phyloP scores from a whole-genome alignment of 1,140 invertebrate genomes.

The Atta cephalotes region DNA sequence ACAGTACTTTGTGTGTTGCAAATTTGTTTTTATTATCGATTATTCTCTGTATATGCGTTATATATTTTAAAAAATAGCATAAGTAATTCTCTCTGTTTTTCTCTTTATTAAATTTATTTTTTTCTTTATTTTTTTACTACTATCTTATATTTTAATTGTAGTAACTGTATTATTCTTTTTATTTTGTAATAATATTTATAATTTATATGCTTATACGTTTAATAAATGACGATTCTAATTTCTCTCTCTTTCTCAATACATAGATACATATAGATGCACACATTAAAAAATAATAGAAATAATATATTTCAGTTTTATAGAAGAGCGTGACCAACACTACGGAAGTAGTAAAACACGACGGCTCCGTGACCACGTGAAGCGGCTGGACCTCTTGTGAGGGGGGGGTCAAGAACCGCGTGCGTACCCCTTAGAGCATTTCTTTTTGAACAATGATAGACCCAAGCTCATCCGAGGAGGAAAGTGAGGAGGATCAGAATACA shows the following conservation, averaged over 20 bases:
- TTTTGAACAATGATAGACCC: slow-evolving; percentile 92
- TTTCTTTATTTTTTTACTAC: too few relatives aligned
- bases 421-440: slow-evolving; percentile 48
- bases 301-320: slow-evolving; percentile 22
- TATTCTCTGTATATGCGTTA: neutral
- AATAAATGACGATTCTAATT: too few relatives aligned
- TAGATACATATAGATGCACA: neutral
- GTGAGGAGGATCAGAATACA: slow-evolving; percentile 92
- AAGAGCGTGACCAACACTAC: slow-evolving; percentile 17
- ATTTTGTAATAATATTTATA: too few relatives aligned
- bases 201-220: too few relatives aligned
- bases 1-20: neutral
- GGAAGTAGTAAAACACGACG: slow-evolving; percentile 46
- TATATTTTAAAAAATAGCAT: neutral
- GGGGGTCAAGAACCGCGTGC: slow-evolving; percentile 68
- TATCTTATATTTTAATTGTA: too few relatives aligned
- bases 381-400: slow-evolving; percentile 58
- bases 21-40: slow-evolving; percentile 6
- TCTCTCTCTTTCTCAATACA: neutral
- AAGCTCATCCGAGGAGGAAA: slow-evolving; percentile 95
- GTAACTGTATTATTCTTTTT: too few relatives aligned
- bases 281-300: neutral
- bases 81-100: neutral
- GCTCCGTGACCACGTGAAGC: slow-evolving; percentile 63
- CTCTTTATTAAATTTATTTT: neutral